Percentiles rank a stretch among this genome's conserved stretches.
Evolutionary conservation across 35 echinoderm and acorn worm genomes (phyloP).

Genomic region (Heliocidaris erythrogramma): DNA sequence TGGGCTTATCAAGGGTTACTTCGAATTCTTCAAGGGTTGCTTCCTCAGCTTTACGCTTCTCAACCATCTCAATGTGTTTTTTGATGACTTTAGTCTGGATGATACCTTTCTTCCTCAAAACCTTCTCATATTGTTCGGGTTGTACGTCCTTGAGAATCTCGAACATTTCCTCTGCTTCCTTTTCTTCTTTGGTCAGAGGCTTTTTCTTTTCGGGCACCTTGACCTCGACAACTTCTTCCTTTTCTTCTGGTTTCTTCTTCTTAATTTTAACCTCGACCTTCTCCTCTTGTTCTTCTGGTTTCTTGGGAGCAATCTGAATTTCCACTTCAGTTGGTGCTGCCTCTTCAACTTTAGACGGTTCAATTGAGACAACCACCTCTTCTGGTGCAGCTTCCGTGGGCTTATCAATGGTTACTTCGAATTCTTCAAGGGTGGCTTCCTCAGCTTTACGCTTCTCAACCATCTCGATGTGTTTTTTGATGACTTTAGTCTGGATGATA

Average conservation of each 20-base stretch:
- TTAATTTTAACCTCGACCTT: not conserved
- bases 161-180: constrained; percentile 51
- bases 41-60: constrained; percentile 59
- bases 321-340: not conserved
- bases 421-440: constrained; percentile 3
- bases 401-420: too few relatives aligned
- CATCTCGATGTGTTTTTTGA: constrained; percentile 53
- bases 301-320: constrained; percentile 12
- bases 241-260: not conserved
- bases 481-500: constrained; percentile 51
- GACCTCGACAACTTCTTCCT: not conserved
- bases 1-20: not conserved
- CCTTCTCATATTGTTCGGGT: constrained; percentile 58
- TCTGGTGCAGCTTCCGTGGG: too few relatives aligned
- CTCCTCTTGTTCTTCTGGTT: constrained; percentile 15
- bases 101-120: constrained; percentile 49
- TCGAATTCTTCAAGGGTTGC: constrained; percentile 25
- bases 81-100: constrained; percentile 21
- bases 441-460: constrained; percentile 49
- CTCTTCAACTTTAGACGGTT: too few relatives aligned
- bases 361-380: too few relatives aligned
- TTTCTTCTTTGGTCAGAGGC: constrained; percentile 55
- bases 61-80: constrained; percentile 62
- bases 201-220: not conserved
- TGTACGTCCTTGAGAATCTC: constrained; percentile 47